Base-by-base conservation (phyloP, 2,113 vertebrate species). In the Campylorhamphus procurvoides region DNA sequence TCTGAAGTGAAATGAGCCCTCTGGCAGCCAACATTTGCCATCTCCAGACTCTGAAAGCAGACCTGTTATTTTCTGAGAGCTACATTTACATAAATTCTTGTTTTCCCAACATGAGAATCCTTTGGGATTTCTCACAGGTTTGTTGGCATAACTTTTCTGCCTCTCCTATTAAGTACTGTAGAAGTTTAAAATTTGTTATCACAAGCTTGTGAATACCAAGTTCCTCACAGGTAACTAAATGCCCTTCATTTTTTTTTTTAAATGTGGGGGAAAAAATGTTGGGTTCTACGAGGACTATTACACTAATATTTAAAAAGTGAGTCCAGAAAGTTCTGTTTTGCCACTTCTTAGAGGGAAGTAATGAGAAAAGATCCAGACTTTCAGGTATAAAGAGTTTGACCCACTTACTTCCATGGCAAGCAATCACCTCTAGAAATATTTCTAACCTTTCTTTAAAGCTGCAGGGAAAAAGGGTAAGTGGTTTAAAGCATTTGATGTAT, bases 401-500 rank as follows among this genome's bases (percentile, higher is more conserved):
- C 83, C 62, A 64, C 62, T 89, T 91, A 72, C 6, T 92, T 79
- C 28, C 23, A 29, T 53, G 52, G 76, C 60, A 94, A 92, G 82
- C 27, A 92, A 78, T 84, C 81, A 76, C 77, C 53, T 87, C 87
- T 89, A 67, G 77, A 96, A 89, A 67, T 89, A 89, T 66, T 94
- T 90, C 60, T 89, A 84, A 92, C 80, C 66, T 72, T 94, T 90
- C 73, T 89, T 92, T 92, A 49, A 93, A 79, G 77, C 40, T 79
- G 35, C 39, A 55, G 69, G 81, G 49, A 84, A 71, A 81, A 95
- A 87, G 52, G 25, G 12, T 84, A 84, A 84, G 60, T 87, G 62
- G 31, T 94, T 93, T 89, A 94, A 95, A 92, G 73, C 62, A 87
- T 47, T 84, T 89, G 84, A 89, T 82, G 69, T 84, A 78, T 72